A percentile compares a stretch with the other conserved stretches of the same genome.
Evolutionary conservation across 1,140 invertebrate genomes (phyloP).

Genomic region (Drosophila tristis): DNA sequence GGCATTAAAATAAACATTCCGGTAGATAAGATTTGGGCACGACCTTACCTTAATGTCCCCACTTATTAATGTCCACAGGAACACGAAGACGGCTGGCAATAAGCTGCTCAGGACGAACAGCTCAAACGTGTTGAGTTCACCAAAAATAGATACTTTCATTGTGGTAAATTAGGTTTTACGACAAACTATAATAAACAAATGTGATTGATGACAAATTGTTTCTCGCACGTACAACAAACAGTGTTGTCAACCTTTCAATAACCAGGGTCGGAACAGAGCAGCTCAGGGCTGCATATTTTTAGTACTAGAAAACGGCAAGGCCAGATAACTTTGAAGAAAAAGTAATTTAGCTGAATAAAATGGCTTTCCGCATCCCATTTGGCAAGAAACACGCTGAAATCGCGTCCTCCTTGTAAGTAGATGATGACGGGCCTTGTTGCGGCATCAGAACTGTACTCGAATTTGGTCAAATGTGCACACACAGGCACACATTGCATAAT

Average conservation of each 20-base stretch:
- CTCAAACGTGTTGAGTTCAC: constrained; percentile 62
- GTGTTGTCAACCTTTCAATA: constrained; percentile 13
- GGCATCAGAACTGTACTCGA: not conserved
- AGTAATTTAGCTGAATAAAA: constrained; percentile 44
- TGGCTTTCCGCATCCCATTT: constrained; percentile 77
- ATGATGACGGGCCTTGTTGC: not conserved
- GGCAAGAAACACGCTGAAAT: constrained; percentile 82
- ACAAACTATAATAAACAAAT: not conserved
- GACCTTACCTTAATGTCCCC: constrained; percentile 77
- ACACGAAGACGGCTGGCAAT: constrained; percentile 66
- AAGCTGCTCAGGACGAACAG: constrained; percentile 53
- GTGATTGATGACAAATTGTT: constrained; percentile 53
- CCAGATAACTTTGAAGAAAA: constrained; percentile 16
- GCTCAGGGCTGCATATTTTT: not conserved
- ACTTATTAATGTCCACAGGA: constrained; percentile 66
- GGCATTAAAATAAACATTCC: constrained; percentile 5
- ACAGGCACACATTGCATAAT: constrained; percentile 62
- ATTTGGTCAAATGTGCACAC: not conserved
- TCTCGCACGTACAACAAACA: constrained; percentile 46
- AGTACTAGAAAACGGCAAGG: constrained; percentile 13
- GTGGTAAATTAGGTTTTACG: constrained; percentile 16
- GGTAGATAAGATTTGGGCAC: not conserved
- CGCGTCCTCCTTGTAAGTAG: constrained; percentile 86
- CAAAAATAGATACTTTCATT: constrained; percentile 68
- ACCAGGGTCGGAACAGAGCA: too few relatives aligned